phyloP scores from a whole-genome alignment of 2,113 vertebrate species.

The Podarcis raffonei region DNA sequence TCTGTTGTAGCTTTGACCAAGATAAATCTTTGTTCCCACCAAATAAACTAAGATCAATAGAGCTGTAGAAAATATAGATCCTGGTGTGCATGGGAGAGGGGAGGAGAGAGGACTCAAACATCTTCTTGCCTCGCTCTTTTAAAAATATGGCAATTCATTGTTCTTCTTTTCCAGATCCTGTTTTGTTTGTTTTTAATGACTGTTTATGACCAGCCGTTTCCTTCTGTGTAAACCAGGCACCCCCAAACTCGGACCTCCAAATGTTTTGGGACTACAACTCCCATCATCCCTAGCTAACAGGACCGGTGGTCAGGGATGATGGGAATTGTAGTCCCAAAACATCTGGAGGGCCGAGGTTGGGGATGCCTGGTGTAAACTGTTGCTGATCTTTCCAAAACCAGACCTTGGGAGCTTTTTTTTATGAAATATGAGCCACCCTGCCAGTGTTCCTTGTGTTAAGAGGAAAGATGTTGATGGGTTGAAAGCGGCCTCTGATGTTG shows the following conservation, averaged over 20 bases:
- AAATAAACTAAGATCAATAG: conserved; percentile 8
- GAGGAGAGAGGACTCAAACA: background rate
- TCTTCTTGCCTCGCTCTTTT: background rate
- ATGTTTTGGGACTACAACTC: no score
- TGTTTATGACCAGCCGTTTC: background rate
- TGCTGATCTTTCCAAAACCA: conserved; percentile 13
- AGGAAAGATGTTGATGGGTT: conserved; percentile 21
- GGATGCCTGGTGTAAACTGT: background rate
- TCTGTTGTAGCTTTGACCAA: background rate
- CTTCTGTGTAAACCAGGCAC: no score
- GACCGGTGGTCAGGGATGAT: no score
- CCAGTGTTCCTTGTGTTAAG: background rate
- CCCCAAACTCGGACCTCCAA: no score
- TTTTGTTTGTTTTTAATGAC: background rate
- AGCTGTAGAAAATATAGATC: background rate
- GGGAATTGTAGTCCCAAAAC: no score
- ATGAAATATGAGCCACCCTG: conserved; percentile 1
- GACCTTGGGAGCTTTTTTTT: background rate
- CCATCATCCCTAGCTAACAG: no score
- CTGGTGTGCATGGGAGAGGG: background rate
- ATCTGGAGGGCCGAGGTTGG: no score
- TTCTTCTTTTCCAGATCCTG: background rate
- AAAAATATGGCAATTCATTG: background rate
- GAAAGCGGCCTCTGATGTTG: conserved; percentile 34
- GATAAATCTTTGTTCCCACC: background rate